Evolutionary conservation across 2,797 vertebrate genomes (phyloP), one percentile per base, ranked within the genome.

Genomic region (Phoxinus dragarum): DNA sequence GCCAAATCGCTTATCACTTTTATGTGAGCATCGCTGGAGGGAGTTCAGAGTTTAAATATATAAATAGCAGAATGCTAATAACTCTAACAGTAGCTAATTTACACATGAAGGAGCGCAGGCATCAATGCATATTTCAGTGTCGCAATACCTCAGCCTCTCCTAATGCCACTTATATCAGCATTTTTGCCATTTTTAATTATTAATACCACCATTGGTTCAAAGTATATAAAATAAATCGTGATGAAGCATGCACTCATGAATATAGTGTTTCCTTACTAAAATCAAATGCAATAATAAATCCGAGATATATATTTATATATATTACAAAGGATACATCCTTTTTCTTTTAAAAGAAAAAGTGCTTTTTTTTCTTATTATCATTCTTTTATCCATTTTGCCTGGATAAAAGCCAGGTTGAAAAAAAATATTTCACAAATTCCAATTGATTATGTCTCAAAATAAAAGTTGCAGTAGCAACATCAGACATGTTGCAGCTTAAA

Each of bases 161-260:
- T 78, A 78, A 80, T 79, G 40, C 38, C 80, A 81, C 74, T 73
- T 88, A 10, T 83, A 77, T 69, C 34, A 68, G 81, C 68, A 66
- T 83, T 80, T 86, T 89, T 82, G 54, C 54, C 19, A 7, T 27
- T 81, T 72, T 89, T 75, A 90, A 88, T 89, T 84, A 89, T 84
- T 80, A 71, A 88, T 74, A 59, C 10, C 8, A 64, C 64, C 74
- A 72, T 80, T 74, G 73, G 88, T 27, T 89, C 84, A 69, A 68
- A 74, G 68, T 80, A 78, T 80, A 36, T 16, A 56, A 31, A 44
- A 10, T 66, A 56, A 77, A 79, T 72, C 66, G 67, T 27, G 69
- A 68, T 59, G 4, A 69, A 36, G 40, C 56, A 75, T 49, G 71
- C 56, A 44, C 74, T 59, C n/a, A 23, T 49, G 47, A 59, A 56